phyloP scores from a whole-genome alignment of 2,797 vertebrate genomes.

The Tokudaia muenninki region DNA sequence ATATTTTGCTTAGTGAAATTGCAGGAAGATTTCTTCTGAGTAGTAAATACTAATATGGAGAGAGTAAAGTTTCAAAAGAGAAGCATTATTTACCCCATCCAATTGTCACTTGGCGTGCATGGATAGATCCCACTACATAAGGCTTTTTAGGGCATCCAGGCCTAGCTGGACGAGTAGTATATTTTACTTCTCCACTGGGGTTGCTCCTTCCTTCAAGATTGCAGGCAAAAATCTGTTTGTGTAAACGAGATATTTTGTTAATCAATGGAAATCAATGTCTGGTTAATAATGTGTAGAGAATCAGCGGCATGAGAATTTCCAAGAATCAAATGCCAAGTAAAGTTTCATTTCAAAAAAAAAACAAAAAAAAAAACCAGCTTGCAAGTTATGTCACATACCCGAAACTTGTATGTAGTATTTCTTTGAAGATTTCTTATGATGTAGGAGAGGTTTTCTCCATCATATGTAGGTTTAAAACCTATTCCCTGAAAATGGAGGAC shows the following conservation, averaged over 20 bases:
- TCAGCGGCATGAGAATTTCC: conserved; percentile 25
- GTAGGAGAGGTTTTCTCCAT: conserved; percentile 89
- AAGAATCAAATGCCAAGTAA: conserved; percentile 27
- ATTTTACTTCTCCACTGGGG: conserved; percentile 89
- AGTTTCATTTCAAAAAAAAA: conserved; percentile 26
- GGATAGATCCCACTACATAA: conserved; percentile 86
- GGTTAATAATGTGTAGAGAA: conserved; percentile 13
- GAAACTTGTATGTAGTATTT: conserved; percentile 90
- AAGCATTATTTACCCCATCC: conserved; percentile 87
- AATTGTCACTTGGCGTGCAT: conserved; percentile 87
- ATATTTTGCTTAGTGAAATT: conserved; percentile 8
- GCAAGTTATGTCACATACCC: conserved; percentile 84
- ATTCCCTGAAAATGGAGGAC: conserved; percentile 85
- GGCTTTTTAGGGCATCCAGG: conserved; percentile 88
- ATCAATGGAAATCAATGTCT: conserved; percentile 14
- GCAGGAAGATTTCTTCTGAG: conserved; percentile 24
- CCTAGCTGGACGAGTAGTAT: conserved; percentile 89
- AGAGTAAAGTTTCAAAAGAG: neutral
- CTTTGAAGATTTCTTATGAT: conserved; percentile 90
- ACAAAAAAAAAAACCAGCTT: neutral
- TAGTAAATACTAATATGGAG: conserved; percentile 22
- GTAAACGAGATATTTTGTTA: neutral
- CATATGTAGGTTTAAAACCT: conserved; percentile 90
- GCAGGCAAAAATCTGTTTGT: conserved; percentile 88
- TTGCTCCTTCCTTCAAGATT: conserved; percentile 90